A percentile compares a stretch with the other conserved stretches of the same genome.
Conservation (phyloP, 2,113 vertebrate genomes). For the Australoheros scitulus region DNA sequence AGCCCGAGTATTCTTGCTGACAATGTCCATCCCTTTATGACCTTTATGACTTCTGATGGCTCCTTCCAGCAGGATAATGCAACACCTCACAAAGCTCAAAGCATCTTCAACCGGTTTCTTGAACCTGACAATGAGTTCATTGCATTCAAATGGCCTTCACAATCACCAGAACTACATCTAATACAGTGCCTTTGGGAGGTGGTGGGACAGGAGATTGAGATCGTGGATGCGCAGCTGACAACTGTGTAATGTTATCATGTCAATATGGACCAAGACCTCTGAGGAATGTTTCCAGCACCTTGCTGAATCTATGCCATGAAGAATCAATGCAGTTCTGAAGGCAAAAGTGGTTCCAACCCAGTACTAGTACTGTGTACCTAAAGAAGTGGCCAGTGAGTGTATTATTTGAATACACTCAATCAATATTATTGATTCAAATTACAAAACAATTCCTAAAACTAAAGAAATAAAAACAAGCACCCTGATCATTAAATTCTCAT, state of each 20-base stretch:
- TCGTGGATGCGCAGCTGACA: no score
- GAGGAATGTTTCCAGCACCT: neutral
- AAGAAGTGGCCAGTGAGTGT: neutral
- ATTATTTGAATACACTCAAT: neutral
- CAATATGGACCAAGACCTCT: neutral
- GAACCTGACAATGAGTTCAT: neutral
- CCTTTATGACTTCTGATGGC: neutral
- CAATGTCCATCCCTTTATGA: neutral
- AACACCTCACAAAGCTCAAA: neutral
- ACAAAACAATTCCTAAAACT: neutral
- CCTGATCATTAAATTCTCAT: neutral
- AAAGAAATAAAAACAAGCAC: neutral
- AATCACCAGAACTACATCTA: neutral
- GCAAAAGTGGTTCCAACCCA: neutral
- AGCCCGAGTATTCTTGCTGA: neutral
- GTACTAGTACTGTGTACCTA: neutral
- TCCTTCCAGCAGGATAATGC: neutral
- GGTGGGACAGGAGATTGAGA: neutral
- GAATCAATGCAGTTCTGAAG: neutral
- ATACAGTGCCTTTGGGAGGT: neutral
- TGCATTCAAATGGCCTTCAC: neutral
- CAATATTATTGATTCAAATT: neutral
- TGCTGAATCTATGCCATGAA: neutral
- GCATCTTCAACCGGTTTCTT: neutral
- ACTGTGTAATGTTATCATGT: neutral